These are phyloP conservation scores for Lithobius niger DNA, from an alignment of 1,140 invertebrate genomes.

Conservation along the genomic window DNA sequence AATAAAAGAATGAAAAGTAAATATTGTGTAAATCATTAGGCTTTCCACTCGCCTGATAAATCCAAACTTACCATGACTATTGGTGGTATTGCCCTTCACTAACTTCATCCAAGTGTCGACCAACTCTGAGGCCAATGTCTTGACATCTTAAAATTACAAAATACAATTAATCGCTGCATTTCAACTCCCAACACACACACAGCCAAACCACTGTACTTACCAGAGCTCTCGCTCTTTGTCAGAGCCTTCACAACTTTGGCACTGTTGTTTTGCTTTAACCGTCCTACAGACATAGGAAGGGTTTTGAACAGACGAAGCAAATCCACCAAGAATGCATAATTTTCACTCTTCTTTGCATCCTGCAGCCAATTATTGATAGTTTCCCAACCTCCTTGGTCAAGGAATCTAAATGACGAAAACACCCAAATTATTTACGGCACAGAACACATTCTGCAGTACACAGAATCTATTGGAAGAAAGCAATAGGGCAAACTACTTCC, in stretches of 20 bases:
- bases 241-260: slow-evolving; percentile 81
- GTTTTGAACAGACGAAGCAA: slow-evolving; percentile 64
- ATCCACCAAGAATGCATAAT: slow-evolving; percentile 72
- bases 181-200: background rate
- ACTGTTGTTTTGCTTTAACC: slow-evolving; percentile 77
- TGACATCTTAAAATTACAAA: slow-evolving; percentile 42
- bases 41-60: slow-evolving; percentile 41
- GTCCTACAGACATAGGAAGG: slow-evolving; percentile 74
- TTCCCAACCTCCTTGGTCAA: slow-evolving; percentile 78
- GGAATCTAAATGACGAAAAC: slow-evolving; percentile 48
- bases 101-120: slow-evolving; percentile 84
- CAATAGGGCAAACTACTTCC: no score
- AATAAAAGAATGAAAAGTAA: background rate
- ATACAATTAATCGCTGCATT: background rate
- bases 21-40: background rate
- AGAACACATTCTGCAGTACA: no score
- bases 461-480: no score
- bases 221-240: slow-evolving; percentile 61
- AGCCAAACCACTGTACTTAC: slow-evolving; percentile 34
- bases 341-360: slow-evolving; percentile 64
- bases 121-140: slow-evolving; percentile 55
- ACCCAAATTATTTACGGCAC: no score
- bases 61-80: slow-evolving; percentile 61
- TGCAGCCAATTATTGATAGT: slow-evolving; percentile 75
- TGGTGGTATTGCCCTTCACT: slow-evolving; percentile 41